Percentiles rank a stretch among this genome's conserved stretches.
Evolutionary conservation across 2,113 vertebrate species (phyloP).

Genomic region (Siniperca knerii): DNA sequence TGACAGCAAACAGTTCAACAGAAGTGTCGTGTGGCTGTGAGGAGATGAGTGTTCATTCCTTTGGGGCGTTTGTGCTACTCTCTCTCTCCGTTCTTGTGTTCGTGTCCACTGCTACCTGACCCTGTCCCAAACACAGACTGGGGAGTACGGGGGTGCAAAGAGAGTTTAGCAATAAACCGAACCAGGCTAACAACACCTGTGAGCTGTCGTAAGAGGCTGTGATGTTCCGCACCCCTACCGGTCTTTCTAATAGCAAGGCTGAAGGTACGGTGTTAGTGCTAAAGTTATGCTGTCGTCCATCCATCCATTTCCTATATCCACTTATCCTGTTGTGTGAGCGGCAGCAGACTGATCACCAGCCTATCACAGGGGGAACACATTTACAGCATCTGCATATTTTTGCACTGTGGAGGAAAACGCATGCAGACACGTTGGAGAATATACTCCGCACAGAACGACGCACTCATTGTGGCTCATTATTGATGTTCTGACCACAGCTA

Average conservation of each 20-base stretch:
- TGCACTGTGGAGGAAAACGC: not conserved
- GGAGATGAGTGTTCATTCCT: conserved; percentile 9
- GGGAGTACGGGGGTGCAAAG: not conserved
- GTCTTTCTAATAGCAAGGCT: no score
- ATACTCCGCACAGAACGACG: not conserved
- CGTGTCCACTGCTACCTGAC: not conserved
- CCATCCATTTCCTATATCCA: not conserved
- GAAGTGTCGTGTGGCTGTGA: conserved; percentile 28
- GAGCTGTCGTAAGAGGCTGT: not conserved
- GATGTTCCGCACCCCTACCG: no score
- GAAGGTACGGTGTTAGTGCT: no score
- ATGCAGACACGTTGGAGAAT: not conserved
- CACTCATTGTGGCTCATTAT: no score
- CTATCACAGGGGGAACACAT: not conserved
- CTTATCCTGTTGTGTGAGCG: not conserved
- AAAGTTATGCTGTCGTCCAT: no score
- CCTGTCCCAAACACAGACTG: not conserved
- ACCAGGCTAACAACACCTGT: not conserved
- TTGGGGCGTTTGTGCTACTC: conserved; percentile 17
- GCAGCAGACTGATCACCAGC: not conserved
- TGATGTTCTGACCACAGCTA: no score
- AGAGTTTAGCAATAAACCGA: not conserved
- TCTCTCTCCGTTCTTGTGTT: conserved; percentile 7
- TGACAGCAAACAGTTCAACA: not conserved
- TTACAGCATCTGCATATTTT: not conserved